These are phyloP conservation scores for Nyctereutes procyonoides DNA, from an alignment of 2,113 vertebrate species.

Conservation along the genomic window DNA sequence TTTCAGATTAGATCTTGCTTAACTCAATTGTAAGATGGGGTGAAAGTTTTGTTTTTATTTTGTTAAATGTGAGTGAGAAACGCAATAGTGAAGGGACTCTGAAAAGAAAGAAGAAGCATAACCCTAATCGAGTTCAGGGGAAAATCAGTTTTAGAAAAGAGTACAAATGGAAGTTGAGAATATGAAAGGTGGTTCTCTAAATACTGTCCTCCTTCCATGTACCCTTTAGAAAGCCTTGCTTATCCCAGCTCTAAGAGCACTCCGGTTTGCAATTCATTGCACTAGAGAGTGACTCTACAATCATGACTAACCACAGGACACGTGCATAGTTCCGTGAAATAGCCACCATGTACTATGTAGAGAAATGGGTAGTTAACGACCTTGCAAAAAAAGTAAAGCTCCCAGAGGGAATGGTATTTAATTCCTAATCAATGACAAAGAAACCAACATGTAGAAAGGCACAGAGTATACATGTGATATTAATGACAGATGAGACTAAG, in stretches of 20 bases:
- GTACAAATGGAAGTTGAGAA: neutral
- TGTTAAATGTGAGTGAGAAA: neutral
- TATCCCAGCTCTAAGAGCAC: neutral
- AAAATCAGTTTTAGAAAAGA: neutral
- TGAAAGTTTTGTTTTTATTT: neutral
- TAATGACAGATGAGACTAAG: neutral
- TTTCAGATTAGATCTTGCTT: neutral
- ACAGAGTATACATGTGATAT: neutral
- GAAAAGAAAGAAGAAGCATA: neutral
- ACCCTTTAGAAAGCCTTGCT: neutral
- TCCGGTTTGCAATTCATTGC: neutral
- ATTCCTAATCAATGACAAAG: neutral
- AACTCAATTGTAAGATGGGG: neutral
- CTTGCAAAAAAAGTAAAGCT: neutral
- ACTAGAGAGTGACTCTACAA: neutral
- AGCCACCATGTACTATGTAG: accelerated
- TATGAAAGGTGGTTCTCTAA: neutral
- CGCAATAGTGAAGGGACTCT: neutral
- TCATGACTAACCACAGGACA: neutral
- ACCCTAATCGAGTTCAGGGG: neutral
- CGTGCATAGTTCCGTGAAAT: neutral
- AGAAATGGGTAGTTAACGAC: neutral
- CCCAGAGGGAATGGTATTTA: neutral
- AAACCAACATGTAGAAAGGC: neutral
- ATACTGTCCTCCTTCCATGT: neutral